Percentiles rank a stretch among this genome's conserved stretches.
These are phyloP conservation scores for Metridium senile DNA, from an alignment of 92 coral and sea anemone genomes.

Conservation along the genomic window DNA sequence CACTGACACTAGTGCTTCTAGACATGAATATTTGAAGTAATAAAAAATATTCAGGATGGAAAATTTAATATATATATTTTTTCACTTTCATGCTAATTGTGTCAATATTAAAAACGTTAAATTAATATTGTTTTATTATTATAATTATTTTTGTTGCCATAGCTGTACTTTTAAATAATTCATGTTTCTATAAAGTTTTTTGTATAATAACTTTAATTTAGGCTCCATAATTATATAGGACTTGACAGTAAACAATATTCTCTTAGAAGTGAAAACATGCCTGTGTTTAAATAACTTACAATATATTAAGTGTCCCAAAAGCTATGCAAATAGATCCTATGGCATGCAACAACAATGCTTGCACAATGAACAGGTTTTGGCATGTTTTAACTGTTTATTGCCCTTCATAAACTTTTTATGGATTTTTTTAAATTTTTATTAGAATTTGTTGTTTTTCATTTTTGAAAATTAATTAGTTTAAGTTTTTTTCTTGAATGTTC, in stretches of 20 bases:
- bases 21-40: neutral
- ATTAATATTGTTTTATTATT: neutral
- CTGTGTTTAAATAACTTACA: neutral
- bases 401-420: neutral
- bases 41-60: neutral
- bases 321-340: neutral
- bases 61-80: neutral
- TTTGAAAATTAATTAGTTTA: neutral
- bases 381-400: neutral
- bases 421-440: neutral
- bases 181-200: neutral
- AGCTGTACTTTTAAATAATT: neutral
- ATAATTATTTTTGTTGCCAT: neutral
- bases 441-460: neutral
- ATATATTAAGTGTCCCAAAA: neutral
- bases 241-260: neutral
- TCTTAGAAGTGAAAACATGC: neutral
- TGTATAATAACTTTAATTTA: no score
- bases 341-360: neutral
- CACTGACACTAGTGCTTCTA: neutral
- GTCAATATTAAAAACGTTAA: neutral
- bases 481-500: neutral
- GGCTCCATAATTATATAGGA: neutral
- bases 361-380: neutral
- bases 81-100: neutral